Evolutionary conservation across 2,888 invertebrate genomes (phyloP), one percentile per base, ranked within the genome.

Genomic region (Leptogaster cylindrica): DNA sequence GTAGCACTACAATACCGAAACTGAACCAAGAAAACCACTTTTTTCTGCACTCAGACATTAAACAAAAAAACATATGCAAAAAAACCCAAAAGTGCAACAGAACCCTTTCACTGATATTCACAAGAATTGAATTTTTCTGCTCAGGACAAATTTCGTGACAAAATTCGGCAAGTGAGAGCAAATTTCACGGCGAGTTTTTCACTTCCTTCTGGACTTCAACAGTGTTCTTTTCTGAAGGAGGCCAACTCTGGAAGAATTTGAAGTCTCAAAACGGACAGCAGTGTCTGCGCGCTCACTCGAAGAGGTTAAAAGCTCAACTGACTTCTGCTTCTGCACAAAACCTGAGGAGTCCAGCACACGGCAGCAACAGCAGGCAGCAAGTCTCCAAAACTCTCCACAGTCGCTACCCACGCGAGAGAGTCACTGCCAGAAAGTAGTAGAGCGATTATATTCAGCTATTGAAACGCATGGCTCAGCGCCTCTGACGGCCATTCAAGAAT

Each of bases 261-360:
- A 41, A 25, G 25, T n/a, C 27, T 41, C 58, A n/a, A n/a, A n/a
- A 58, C 58, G 58, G 41, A 12, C 25, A 25, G 25, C 58, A 41
- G 18, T 25, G 12, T 25, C 27, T 12, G 39, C 58, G 58, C 58
- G 58, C 58, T 58, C 58, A 58, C 58, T 58, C 39, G 41, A 39
- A 20, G 58, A 58, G 58, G 58, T 39, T 58, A 25, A 58, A 58
- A 58, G 36, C 58, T 58, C 58, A 41, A 58, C 58, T 58, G 58
- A 58, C 41, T 36, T 58, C 41, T 58, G 36, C 39, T 36, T 58
- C 41, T 58, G 36, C 39, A 41, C 41, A 25, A 41, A 58, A 31
- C 27, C 39, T 14, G 23, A 41, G 58, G 58, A 58, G 58, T 23
- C 41, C 23, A 36, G 25, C 12, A 20, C 39, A 14, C 28, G 28